A percentile compares a stretch with the other conserved stretches of the same genome.
phyloP scores from a whole-genome alignment of 2,888 invertebrate species.

The Lottia gigantea region DNA sequence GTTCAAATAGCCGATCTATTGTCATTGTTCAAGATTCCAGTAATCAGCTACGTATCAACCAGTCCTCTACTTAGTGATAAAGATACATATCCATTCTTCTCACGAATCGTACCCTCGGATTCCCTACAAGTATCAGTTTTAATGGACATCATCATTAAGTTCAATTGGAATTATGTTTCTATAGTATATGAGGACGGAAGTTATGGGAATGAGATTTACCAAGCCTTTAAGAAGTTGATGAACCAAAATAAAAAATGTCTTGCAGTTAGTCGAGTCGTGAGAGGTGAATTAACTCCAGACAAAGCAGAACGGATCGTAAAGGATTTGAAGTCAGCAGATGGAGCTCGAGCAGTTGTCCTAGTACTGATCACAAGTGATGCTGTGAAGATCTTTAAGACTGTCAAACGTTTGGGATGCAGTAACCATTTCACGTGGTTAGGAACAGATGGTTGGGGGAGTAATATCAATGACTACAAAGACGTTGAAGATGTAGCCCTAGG shows the following conservation, averaged over 20 bases:
- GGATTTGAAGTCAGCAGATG: background rate
- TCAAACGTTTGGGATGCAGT: slow-evolving; percentile 9
- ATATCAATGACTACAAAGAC: slow-evolving; percentile 31
- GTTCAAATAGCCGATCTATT: slow-evolving; percentile 34
- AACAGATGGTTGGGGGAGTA: slow-evolving; percentile 40
- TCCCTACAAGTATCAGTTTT: slow-evolving; percentile 29
- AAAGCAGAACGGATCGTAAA: slow-evolving; percentile 25
- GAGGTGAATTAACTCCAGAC: slow-evolving; percentile 11
- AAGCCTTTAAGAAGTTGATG: background rate
- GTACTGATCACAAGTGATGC: slow-evolving; percentile 23
- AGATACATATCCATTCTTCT: slow-evolving; percentile 32
- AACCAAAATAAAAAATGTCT: slow-evolving; percentile 24
- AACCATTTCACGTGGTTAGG: slow-evolving; percentile 43
- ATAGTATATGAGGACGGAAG: slow-evolving; percentile 30
- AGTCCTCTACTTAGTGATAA: slow-evolving; percentile 26
- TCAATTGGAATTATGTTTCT: slow-evolving; percentile 38
- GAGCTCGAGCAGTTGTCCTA: slow-evolving; percentile 28
- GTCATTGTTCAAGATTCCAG: slow-evolving; percentile 32
- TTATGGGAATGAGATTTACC: slow-evolving; percentile 28
- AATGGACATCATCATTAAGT: slow-evolving; percentile 26
- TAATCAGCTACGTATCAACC: slow-evolving; percentile 37
- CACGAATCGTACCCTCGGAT: slow-evolving; percentile 35
- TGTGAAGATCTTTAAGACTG: slow-evolving; percentile 23
- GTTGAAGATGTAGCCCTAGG: slow-evolving; percentile 33
- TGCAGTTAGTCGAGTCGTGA: slow-evolving; percentile 15